Evolutionary conservation across 92 coral and sea anemone genomes (phyloP), one percentile per base, ranked within the genome.

Genomic region (Umimayanthus chanpuru): DNA sequence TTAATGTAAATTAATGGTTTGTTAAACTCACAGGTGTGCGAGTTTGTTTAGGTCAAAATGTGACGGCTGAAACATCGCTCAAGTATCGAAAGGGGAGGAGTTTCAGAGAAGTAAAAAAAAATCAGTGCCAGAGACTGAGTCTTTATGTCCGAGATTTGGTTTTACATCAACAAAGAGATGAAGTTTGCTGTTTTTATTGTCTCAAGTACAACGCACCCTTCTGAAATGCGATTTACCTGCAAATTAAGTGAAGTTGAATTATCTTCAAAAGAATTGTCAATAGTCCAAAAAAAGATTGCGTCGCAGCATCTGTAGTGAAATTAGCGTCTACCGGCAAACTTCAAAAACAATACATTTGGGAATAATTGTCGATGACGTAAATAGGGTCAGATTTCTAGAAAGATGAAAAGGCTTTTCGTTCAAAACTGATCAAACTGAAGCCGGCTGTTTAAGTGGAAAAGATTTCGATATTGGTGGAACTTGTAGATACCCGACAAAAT

Each of bases 11-110:
- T 83, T 16, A 83, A 68, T 70, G 76, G 77, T 30, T 67, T 39
- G 87, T 83, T 43, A 43, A 71, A 44, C 12, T 55, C 87, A 83
- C 87, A 83, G 87, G 78, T 83, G 87, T 83, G 78, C 61, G 9
- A 56, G 53, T 39, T 81, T 81, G 73, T 81, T 81, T 64, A 39
- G 23, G 53, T 53, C 71, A 81, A 29, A 25, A 81, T 65, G 36
- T 81, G 85, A 61, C 74, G 49, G 85, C 76, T 23, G 61, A 65
- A 81, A 40, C 58, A 26, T 55, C 39, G 29, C 55, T 56, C 38
- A 38, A 20, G 12, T 32, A 41, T 56, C 43, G 75, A 64, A 30
- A 20, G 29, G 28, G 85, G 85, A 36, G 73, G 73, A 21, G 41
- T 25, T 81, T 81, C 70, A 18, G 58, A 16, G 14, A 21, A 66